Percentiles rank a stretch among this genome's conserved stretches.
These are phyloP conservation scores for Nyctibius bracteatus DNA, from an alignment of 2,113 vertebrate genomes.

Conservation along the genomic window DNA sequence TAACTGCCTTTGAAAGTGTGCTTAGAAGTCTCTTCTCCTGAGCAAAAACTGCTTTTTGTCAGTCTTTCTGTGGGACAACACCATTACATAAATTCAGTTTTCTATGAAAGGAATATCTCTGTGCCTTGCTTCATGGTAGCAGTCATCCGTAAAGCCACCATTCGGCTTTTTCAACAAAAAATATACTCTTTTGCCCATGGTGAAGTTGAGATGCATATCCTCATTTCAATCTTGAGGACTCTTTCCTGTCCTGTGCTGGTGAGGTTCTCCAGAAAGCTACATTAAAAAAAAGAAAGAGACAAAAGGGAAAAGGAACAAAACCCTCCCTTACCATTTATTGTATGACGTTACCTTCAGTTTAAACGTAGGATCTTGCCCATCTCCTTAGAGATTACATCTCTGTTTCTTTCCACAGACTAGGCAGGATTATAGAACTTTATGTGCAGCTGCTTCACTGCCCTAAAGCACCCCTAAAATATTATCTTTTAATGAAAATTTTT, in stretches of 20 bases:
- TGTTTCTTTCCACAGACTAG: background rate
- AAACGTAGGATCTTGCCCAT: background rate
- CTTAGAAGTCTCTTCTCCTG: background rate
- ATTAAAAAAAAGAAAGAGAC: background rate
- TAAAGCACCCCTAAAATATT: background rate
- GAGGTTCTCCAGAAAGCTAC: background rate
- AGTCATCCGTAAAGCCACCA: background rate
- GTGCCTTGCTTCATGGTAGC: background rate
- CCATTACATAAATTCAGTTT: background rate
- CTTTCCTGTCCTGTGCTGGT: background rate
- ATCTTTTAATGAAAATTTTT: background rate
- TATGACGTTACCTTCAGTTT: background rate
- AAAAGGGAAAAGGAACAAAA: background rate
- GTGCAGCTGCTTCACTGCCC: background rate
- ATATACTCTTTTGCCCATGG: background rate
- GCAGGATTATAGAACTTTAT: background rate
- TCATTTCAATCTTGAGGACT: background rate
- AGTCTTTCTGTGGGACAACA: background rate
- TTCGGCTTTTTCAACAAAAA: background rate
- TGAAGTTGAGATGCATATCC: background rate
- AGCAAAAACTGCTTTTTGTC: background rate
- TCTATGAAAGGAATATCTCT: background rate
- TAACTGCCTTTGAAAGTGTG: background rate
- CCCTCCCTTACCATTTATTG: fast-evolving
- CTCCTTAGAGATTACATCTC: background rate